phyloP scores from a whole-genome alignment of 2,113 vertebrate species.

The Macrotis lagotis region DNA sequence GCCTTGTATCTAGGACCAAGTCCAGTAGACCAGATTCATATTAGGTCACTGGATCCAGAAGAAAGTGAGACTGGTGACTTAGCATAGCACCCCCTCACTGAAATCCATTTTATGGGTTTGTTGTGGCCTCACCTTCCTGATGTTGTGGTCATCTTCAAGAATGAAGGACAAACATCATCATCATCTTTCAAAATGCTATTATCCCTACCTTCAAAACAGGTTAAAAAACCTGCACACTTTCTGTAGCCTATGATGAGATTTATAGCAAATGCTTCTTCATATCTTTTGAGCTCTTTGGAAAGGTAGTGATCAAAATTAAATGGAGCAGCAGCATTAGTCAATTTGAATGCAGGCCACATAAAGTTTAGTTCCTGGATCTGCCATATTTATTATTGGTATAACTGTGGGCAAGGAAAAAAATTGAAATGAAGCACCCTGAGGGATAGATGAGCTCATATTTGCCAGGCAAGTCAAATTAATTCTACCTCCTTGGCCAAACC shows the following conservation, averaged over 20 bases:
- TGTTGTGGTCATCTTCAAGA: too few species aligned
- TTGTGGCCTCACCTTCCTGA: too few species aligned
- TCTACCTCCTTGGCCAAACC: neutral
- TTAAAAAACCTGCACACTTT: neutral
- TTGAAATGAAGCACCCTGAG: neutral
- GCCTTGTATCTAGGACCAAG: too few species aligned
- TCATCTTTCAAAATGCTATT: neutral
- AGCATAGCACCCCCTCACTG: too few species aligned
- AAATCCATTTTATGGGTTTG: too few species aligned
- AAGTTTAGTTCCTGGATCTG: neutral
- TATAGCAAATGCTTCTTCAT: neutral
- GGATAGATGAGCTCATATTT: neutral
- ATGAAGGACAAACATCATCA: too few species aligned
- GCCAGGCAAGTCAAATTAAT: neutral
- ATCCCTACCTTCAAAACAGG: neutral
- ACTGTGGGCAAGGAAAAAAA: neutral
- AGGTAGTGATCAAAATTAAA: neutral
- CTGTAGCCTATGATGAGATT: neutral
- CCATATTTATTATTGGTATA: neutral
- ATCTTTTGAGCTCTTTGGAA: neutral
- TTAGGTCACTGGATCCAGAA: too few species aligned
- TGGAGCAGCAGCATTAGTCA: neutral
- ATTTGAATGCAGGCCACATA: neutral
- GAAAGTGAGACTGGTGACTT: too few species aligned
- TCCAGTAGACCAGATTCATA: too few species aligned